phyloP scores from a whole-genome alignment of 2,113 vertebrate species.

The Baryphthengus martii region DNA sequence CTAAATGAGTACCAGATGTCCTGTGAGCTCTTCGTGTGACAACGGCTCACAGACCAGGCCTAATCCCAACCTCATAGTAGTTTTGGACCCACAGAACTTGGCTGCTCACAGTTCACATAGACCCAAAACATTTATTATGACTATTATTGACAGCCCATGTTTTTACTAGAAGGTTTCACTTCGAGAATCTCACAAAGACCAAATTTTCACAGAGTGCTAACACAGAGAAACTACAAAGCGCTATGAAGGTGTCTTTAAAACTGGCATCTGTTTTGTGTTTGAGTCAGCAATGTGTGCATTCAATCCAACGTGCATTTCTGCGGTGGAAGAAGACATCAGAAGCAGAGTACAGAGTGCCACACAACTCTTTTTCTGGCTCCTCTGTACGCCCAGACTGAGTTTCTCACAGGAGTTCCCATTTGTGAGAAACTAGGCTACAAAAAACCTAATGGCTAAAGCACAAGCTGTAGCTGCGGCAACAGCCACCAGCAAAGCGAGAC shows the following conservation, averaged over 20 bases:
- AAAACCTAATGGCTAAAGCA: background rate
- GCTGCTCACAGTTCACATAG: accelerated
- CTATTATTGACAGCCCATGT: background rate
- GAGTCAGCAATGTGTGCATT: background rate
- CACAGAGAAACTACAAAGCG: background rate
- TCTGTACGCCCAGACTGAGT: background rate
- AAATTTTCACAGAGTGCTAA: background rate
- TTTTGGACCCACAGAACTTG: background rate
- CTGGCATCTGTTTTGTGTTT: background rate
- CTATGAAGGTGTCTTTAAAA: background rate
- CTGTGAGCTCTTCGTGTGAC: background rate
- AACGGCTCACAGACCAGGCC: background rate
- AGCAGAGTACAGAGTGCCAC: background rate
- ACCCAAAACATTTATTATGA: background rate
- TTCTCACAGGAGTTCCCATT: background rate
- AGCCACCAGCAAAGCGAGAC: background rate
- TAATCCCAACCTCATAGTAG: accelerated
- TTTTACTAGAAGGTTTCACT: background rate
- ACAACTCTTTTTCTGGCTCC: background rate
- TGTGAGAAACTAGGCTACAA: background rate
- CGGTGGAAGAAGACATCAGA: background rate
- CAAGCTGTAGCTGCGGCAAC: background rate
- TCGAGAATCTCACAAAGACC: background rate
- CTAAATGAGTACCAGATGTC: background rate
- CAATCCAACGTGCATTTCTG: background rate